These are phyloP conservation scores for Athalia circularis DNA, from an alignment of 2,888 invertebrate genomes.

Conservation along the genomic window DNA sequence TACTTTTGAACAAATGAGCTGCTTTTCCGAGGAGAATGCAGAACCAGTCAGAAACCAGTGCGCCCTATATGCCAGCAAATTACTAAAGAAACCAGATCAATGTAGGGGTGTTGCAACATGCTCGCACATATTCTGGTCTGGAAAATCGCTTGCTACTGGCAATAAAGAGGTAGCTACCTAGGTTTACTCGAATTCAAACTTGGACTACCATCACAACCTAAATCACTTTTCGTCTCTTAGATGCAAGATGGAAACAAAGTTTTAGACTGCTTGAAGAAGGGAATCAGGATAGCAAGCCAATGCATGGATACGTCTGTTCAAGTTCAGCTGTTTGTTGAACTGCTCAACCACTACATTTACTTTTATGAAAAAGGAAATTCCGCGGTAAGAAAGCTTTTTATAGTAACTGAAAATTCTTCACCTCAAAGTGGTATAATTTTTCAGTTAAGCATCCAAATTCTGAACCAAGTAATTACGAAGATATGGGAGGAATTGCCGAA, in stretches of 20 bases:
- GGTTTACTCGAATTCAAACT: not conserved
- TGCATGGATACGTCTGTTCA: conserved; percentile 98
- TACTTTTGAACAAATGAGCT: conserved; percentile 95
- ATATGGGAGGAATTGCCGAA: conserved; percentile 95
- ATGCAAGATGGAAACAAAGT: conserved; percentile 94
- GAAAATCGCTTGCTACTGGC: conserved; percentile 77
- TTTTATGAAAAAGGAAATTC: conserved; percentile 93
- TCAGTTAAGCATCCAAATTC: conserved; percentile 81
- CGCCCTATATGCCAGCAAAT: conserved; percentile 95
- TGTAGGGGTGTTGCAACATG: conserved; percentile 95
- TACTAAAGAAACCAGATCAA: conserved; percentile 98
- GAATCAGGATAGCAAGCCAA: conserved; percentile 95
- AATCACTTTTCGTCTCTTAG: conserved; percentile 69
- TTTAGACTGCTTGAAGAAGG: conserved; percentile 96
- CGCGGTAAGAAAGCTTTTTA: conserved; percentile 72
- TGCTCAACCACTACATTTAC: conserved; percentile 94
- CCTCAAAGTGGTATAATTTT: conserved; percentile 50
- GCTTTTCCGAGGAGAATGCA: conserved; percentile 97
- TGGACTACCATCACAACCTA: conserved; percentile 58
- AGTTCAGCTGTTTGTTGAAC: conserved; percentile 95
- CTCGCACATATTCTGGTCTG: conserved; percentile 98
- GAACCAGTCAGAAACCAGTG: conserved; percentile 97
- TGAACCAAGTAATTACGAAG: conserved; percentile 89
- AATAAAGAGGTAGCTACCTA: conserved; percentile 73
- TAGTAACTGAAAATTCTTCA: conserved; percentile 10